Base-by-base conservation (phyloP, 2,797 vertebrate species). In the Eulemur albifrons region DNA sequence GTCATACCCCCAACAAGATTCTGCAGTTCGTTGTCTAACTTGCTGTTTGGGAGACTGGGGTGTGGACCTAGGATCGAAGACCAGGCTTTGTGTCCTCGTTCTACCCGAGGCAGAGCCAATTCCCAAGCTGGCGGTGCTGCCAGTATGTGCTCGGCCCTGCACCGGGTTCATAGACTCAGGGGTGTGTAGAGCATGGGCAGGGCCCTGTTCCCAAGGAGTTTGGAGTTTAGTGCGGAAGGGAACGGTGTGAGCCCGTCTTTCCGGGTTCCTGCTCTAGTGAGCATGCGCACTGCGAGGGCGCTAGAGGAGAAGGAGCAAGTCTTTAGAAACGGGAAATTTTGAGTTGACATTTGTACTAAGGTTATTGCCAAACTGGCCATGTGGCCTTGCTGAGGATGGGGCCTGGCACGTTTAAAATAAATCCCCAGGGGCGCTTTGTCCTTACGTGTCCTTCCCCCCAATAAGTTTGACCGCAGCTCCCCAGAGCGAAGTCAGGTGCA, bases 371-470 rank as follows among this genome's bases (percentile, higher is more conserved):
- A n/a, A 38, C 32, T 77, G 48, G 15, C 38, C 25, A 1, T 18
- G 52, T 52, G 73, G 32, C 59, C 79, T 69, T 85, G 61, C 48
- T 32, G 17, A 97, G 35, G 52, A 65, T 18, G n/a, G 45, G 72
- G 12, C 81, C 40, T 77, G 61, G n/a, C 43, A 43, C 27, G 43
- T 67, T 82, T 35, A 59, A 72, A 72, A 40, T 72, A 52, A 35
- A 32, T 61, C 35, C 54, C 43, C 15, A 69, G 14, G 69, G 12
- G 17, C n/a, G 45, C 12, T 81, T 67, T 57, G 32, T 40, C 45
- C 69, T 57, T 57, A 11, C 5, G 61, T 91, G 35, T 17, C 3
- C n/a, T 4, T 27, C 48, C 21, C 10, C 27, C 50, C 15, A 4
- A 4, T 32, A 35, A 35, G 20, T 32, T 72, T 90, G 38, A 65